A percentile compares a stretch with the other conserved stretches of the same genome.
Evolutionary conservation across 1,140 invertebrate genomes (phyloP).

Genomic region (Aphis gossypii): DNA sequence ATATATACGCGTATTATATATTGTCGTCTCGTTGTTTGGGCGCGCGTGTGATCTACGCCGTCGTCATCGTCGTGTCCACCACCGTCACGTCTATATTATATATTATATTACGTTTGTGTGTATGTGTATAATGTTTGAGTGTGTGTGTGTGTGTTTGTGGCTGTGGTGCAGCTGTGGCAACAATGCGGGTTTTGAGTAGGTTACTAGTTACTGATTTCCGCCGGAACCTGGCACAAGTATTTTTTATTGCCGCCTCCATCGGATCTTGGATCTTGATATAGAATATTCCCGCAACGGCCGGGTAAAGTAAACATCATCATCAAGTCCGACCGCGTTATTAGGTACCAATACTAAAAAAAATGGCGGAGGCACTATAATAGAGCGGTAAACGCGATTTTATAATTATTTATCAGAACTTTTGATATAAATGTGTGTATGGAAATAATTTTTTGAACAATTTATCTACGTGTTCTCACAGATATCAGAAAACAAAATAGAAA

Average conservation of each 20-base stretch:
- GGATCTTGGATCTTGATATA: background rate
- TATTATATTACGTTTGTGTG: background rate
- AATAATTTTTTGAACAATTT: no score
- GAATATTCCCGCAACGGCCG: background rate
- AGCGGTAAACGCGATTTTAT: no score
- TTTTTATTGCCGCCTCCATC: background rate
- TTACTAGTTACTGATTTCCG: background rate
- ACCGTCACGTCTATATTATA: background rate
- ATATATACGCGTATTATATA: slow-evolving; percentile 2
- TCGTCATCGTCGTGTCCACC: background rate
- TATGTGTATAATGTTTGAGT: background rate
- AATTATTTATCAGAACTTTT: no score
- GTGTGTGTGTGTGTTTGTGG: background rate
- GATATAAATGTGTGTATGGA: no score
- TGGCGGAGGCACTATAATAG: no score
- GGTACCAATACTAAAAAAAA: no score
- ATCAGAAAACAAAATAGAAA: no score
- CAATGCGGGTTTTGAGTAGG: background rate
- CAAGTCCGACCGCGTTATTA: background rate
- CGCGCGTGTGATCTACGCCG: background rate
- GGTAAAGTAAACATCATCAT: background rate
- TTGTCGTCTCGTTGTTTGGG: slow-evolving; percentile 7
- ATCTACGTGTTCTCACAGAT: no score
- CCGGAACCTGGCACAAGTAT: background rate
- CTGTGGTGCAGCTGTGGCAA: background rate